Evolutionary conservation across 2,797 vertebrate genomes (phyloP).

Genomic region (Fundulus diaphanus): DNA sequence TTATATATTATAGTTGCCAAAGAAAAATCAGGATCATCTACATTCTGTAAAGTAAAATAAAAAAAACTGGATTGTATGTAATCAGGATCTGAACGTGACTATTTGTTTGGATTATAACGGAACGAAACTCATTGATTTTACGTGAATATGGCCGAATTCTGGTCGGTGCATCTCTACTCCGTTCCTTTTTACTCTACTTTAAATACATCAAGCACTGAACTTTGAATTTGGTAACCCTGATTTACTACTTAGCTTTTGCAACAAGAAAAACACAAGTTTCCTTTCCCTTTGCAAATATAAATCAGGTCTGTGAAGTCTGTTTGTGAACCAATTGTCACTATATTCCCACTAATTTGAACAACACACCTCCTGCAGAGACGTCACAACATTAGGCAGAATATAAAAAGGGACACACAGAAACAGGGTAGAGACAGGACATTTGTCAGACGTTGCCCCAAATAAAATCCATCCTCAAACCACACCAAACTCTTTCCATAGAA

Average conservation of each 20-base stretch:
- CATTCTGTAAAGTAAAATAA: too few species aligned
- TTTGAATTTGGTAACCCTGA: neutral
- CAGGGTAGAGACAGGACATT: slow-evolving; percentile 63
- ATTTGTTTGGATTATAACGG: neutral
- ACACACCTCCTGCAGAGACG: slow-evolving; percentile 83
- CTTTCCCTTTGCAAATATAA: neutral
- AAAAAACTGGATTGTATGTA: neutral
- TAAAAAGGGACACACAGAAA: slow-evolving; percentile 67
- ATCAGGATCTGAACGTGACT: too few species aligned
- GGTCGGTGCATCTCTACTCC: neutral
- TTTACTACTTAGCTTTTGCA: neutral
- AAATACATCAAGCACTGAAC: neutral
- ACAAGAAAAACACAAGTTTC: neutral
- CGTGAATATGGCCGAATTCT: neutral
- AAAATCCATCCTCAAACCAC: slow-evolving; percentile 36
- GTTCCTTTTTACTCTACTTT: neutral
- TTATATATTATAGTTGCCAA: too few species aligned
- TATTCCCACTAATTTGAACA: slow-evolving; percentile 20
- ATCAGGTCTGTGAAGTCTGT: neutral
- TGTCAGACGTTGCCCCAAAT: slow-evolving; percentile 46
- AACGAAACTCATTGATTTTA: neutral
- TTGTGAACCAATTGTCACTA: neutral
- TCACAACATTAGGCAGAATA: slow-evolving; percentile 72
- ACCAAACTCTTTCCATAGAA: slow-evolving; percentile 51
- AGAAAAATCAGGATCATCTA: neutral